These are phyloP conservation scores for Papilio polyxenes DNA, from an alignment of 1,140 invertebrate genomes.

Conservation along the genomic window DNA sequence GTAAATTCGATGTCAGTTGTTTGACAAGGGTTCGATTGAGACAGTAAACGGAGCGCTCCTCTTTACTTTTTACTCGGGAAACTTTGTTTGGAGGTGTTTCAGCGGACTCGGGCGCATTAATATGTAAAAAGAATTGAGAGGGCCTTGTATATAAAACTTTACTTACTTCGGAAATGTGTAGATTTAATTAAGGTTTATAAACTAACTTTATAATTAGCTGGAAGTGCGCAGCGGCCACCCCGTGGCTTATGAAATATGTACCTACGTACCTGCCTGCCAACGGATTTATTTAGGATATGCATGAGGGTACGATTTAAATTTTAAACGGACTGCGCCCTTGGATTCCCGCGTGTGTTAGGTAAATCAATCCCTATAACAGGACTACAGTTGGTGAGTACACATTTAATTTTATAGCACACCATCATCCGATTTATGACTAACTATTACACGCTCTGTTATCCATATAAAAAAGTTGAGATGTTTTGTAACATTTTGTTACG, in stretches of 20 bases:
- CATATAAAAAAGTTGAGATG: no score
- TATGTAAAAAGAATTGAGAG: conserved; percentile 37
- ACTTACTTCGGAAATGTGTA: conserved; percentile 25
- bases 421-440: conserved; percentile 62
- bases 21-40: conserved; percentile 40
- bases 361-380: conserved; percentile 74
- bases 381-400: conserved; percentile 44
- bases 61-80: conserved; percentile 32
- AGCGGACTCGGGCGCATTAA: conserved; percentile 31
- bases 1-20: conserved; percentile 40
- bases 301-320: conserved; percentile 80
- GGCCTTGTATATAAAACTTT: conserved; percentile 10
- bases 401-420: conserved; percentile 66
- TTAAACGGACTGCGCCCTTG: conserved; percentile 79
- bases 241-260: conserved; percentile 79
- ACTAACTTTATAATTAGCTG: conserved; percentile 74
- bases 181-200: conserved; percentile 54
- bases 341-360: conserved; percentile 70
- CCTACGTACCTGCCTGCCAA: conserved; percentile 65
- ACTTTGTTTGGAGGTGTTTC: conserved; percentile 39
- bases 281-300: conserved; percentile 81
- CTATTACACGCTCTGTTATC: conserved; percentile 51
- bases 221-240: conserved; percentile 63
- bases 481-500: no score
- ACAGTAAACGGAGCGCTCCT: conserved; percentile 37